Evolutionary conservation across 1,140 invertebrate species (phyloP).

Genomic region (Psix sp.): DNA sequence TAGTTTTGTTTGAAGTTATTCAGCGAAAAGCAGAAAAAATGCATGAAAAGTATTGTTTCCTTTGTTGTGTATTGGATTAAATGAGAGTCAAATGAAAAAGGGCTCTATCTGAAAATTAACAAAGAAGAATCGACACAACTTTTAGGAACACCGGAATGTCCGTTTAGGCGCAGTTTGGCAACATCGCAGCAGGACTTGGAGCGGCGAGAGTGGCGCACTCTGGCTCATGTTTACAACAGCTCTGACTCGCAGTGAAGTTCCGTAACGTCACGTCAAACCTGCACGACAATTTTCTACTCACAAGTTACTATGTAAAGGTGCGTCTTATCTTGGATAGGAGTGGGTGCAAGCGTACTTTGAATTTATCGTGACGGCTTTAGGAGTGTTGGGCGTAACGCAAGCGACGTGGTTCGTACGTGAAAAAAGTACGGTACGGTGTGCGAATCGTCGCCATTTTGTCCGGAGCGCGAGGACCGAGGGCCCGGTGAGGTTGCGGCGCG

Average conservation of each 20-base stretch:
- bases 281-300: constrained; percentile 71
- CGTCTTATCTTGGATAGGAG: constrained; percentile 40
- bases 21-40: too few species aligned
- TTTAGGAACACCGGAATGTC: too few species aligned
- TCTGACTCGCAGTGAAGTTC: constrained; percentile 70
- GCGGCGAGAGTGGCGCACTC: constrained; percentile 64
- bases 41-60: too few species aligned
- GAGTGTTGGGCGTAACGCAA: too few species aligned
- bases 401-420: constrained; percentile 33
- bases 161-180: too few species aligned
- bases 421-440: constrained; percentile 65
- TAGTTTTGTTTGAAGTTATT: too few species aligned
- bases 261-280: constrained; percentile 76
- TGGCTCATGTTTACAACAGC: constrained; percentile 70
- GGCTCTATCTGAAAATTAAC: too few species aligned
- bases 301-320: constrained; percentile 76
- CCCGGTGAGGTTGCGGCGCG: constrained; percentile 70
- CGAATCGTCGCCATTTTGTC: constrained; percentile 76
- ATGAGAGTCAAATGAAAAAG: too few species aligned
- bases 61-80: too few species aligned
- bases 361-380: too few species aligned
- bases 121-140: too few species aligned
- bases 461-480: constrained; percentile 58
- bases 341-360: not conserved
- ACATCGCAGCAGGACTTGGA: constrained; percentile 6